Percentiles rank a stretch among this genome's conserved stretches.
Conservation (phyloP, 2,888 invertebrate species). For the Laothoe populi region DNA sequence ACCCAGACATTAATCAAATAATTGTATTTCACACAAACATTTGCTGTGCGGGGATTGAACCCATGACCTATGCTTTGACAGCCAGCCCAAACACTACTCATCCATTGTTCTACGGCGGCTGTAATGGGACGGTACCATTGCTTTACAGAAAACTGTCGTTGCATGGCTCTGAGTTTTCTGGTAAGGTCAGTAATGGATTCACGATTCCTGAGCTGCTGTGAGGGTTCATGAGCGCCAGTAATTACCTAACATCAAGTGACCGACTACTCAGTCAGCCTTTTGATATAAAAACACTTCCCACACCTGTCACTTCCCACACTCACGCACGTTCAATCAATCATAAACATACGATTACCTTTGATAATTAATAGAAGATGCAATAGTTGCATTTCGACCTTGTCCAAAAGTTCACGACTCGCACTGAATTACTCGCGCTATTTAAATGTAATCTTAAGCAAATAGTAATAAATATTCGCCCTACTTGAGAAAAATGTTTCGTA, state of each 20-base stretch:
- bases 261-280: background rate
- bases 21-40: no score
- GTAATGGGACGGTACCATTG: no score
- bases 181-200: background rate
- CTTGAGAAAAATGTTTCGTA: background rate
- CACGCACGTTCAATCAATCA: background rate
- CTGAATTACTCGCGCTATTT: slow-evolving; percentile 2
- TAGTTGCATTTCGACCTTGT: slow-evolving; percentile 2
- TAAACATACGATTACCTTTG: background rate
- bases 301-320: background rate
- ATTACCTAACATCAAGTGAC: background rate
- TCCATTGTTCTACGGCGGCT: no score
- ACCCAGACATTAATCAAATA: no score
- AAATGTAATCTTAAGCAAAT: slow-evolving; percentile 18
- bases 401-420: slow-evolving; percentile 1
- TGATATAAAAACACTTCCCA: background rate
- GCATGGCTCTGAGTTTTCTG: no score
- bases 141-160: no score
- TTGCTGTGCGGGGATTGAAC: no score
- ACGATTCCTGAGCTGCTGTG: background rate
- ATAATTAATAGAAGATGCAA: slow-evolving; percentile 14
- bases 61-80: no score
- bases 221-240: background rate
- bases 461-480: background rate
- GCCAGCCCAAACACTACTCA: no score